Evolutionary conservation across 2,888 invertebrate species (phyloP), one percentile per base, ranked within the genome.

Genomic region (Cancer borealis): DNA sequence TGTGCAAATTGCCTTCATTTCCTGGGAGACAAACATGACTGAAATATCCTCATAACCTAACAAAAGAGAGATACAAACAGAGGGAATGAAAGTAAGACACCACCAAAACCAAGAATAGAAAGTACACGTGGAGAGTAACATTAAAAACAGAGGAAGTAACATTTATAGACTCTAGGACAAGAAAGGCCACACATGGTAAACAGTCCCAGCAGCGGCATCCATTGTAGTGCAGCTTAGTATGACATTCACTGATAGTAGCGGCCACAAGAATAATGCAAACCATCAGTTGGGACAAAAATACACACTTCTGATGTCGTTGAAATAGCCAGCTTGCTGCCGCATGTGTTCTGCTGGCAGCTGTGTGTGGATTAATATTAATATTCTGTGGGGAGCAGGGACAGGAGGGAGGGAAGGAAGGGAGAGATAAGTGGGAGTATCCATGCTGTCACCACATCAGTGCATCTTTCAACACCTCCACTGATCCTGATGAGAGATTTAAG

Each of bases 281-380:
- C 39, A 39, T 84, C 84, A 84, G 39, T 39, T 12, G 39, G 39
- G 84, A 84, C 17, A 84, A 39, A 84, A 84, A 84, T 84, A 84
- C 39, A 14, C 84, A 10, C 17, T 21, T 14, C 39, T 39, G 17
- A 84, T 30, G 84, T 17, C 39, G 84, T 39, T 39, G 39, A 84
- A 84, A 84, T 84, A 84, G 84, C 84, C 84, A 84, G 84, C 84
- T 84, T 84, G 84, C 39, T 39, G 84, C 84, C 84, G 30, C 84
- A 39, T 39, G 84, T 84, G 84, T 39, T 84, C 14, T 84, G 84
- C 84, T 84, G 84, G 84, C 84, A 84, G 84, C 84, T 39, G 84
- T 39, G 26, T 26, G 26, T 73, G 73, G 73, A 21, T 26, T 73
- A 26, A 10, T 60, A 60, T 84, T 84, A 84, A 84, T 84, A 84